phyloP scores from a whole-genome alignment of 2,113 vertebrate species.

The Hirundichthys speculiger region DNA sequence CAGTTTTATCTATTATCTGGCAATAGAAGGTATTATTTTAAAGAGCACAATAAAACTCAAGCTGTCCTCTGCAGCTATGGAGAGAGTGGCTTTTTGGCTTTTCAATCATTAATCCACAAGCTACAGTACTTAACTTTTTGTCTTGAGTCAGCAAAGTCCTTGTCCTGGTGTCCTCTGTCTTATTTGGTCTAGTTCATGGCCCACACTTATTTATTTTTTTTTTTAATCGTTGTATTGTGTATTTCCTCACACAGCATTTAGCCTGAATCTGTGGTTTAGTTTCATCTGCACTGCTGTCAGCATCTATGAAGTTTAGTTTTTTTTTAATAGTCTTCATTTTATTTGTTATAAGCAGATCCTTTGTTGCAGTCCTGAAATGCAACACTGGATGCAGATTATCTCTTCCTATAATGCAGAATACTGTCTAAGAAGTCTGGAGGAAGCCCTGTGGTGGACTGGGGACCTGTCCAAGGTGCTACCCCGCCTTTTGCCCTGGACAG shows the following conservation, averaged over 20 bases:
- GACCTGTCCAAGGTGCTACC: too few species aligned
- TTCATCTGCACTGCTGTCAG: too few species aligned
- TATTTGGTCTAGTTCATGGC: slow-evolving; percentile 35
- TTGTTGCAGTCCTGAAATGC: too few species aligned
- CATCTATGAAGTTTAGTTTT: too few species aligned
- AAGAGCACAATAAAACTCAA: slow-evolving; percentile 37
- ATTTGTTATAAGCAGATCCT: too few species aligned
- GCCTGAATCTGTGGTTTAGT: not conserved
- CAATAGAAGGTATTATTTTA: slow-evolving; percentile 39
- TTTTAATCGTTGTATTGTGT: slow-evolving; percentile 2
- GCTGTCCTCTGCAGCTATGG: slow-evolving; percentile 18
- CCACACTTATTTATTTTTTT: slow-evolving; percentile 26
- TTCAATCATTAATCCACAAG: slow-evolving; percentile 60
- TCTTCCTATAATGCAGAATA: too few species aligned
- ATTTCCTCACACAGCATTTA: slow-evolving; percentile 17
- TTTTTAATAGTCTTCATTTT: too few species aligned
- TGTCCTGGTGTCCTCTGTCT: slow-evolving; percentile 32
- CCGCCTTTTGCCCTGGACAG: too few species aligned
- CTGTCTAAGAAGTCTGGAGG: too few species aligned
- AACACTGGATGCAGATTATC: too few species aligned
- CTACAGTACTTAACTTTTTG: slow-evolving; percentile 50
- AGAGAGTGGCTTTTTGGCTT: slow-evolving; percentile 37
- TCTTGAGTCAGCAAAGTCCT: slow-evolving; percentile 55
- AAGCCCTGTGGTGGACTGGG: too few species aligned
- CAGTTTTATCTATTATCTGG: slow-evolving; percentile 36